Evolutionary conservation across 2,888 invertebrate genomes (phyloP), one percentile per base, ranked within the genome.

Genomic region (Diaprepes abbreviatus): DNA sequence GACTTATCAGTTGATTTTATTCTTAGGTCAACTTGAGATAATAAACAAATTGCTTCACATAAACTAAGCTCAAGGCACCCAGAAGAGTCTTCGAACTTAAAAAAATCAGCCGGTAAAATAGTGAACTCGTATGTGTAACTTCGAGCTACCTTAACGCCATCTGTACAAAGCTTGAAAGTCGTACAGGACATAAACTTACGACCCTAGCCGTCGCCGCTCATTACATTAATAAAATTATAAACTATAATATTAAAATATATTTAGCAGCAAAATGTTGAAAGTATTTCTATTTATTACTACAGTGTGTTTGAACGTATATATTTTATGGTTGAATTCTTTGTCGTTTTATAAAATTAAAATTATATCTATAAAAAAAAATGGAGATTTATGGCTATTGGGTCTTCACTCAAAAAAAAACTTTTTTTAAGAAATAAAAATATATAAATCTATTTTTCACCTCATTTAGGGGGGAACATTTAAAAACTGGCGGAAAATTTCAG

Each of bases 181-280:
- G 80, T 78, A 78, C 81, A 83, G 81, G 75, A 79, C 79, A 48
- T 35, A 76, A 79, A 81, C 83, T 82, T 81, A 79, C 83, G 84
- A 84, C 83, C 83, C 84, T 80, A 79, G 82, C 82, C 76, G 84
- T 84, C 83, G 83, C 78, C 82, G 84, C 84, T 84, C 84, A 84
- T 83, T 83, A 83, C 81, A 82, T 82, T 81, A 74, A 75, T 76
- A 78, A 77, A 74, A 76, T 74, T 74, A 80, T 77, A 74, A 64
- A 54, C 55, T 64, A 66, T 59, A 72, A 50, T 50, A 50, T 28
- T 50, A 50, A 50, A 72, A 73, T 43, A 79, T 79, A 83, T 80
- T 81, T 83, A 83, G 83, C 83, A 80, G 82, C 81, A 80, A 80
- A 74, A 81, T 81, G 81, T 82, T 83, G 77, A 82, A 77, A 83